Evolutionary conservation across 1,140 invertebrate species (phyloP).

Genomic region (Stratiolaelaps scimitus): DNA sequence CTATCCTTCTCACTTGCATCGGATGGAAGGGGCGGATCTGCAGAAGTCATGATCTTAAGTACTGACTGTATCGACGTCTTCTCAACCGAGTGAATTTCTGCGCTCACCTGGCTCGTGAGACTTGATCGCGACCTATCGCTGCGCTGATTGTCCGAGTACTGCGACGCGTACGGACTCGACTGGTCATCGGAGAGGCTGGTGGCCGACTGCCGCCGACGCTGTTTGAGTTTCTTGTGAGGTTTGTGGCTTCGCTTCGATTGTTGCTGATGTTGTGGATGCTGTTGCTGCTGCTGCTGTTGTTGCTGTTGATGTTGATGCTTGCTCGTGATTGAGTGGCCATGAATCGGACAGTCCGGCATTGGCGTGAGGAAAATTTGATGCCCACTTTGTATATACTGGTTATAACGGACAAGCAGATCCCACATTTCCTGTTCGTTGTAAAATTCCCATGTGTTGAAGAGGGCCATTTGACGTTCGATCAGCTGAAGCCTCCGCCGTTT

Average conservation of each 20-base stretch:
- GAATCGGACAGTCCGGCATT: constrained; percentile 23
- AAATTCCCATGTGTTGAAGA: constrained; percentile 27
- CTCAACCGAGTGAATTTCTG: constrained; percentile 11
- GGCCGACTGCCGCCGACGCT: neutral
- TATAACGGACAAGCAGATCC: constrained; percentile 19
- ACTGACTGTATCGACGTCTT: neutral
- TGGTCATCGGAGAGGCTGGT: constrained; percentile 11
- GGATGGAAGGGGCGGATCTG: constrained; percentile 1
- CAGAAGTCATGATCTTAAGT: constrained; percentile 14
- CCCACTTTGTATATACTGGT: constrained; percentile 20
- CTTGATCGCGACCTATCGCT: constrained; percentile 24
- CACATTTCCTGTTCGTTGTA: constrained; percentile 28
- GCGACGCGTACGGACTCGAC: constrained; percentile 13
- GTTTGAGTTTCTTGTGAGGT: constrained; percentile 3
- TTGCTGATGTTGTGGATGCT: too few species aligned
- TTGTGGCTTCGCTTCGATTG: constrained; percentile 3
- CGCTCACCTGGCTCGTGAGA: constrained; percentile 13
- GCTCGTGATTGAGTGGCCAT: constrained; percentile 18
- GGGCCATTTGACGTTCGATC: constrained; percentile 24
- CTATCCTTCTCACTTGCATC: constrained; percentile 24
- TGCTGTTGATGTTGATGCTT: too few species aligned
- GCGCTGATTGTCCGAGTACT: constrained; percentile 22
- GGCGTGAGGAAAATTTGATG: constrained; percentile 27
- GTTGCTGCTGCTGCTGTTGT: too few species aligned
- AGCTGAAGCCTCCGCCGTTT: constrained; percentile 8